Evolutionary conservation across 2,113 vertebrate genomes (phyloP), one percentile per base, ranked within the genome.

Genomic region (Psophia crepitans): DNA sequence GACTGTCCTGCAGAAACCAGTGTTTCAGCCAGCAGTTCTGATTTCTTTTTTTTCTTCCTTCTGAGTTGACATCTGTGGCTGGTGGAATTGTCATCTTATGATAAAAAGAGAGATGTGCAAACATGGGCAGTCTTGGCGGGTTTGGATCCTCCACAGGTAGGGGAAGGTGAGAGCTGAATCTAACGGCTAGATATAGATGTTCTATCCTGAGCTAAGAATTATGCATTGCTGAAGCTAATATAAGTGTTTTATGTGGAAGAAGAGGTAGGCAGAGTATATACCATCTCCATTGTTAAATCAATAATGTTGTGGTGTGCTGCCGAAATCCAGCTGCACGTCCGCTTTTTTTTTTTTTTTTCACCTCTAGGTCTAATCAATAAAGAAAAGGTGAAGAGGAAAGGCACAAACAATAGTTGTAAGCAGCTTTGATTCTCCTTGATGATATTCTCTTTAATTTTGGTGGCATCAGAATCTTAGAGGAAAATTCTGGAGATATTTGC

Each of bases 221-320:
- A 94, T 2, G 3, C 4, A 1, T 65, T 76, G 53, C 44, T 85
- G 74, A 93, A 84, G 71, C 30, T 95, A 89, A 94, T 84, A 5
- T 33, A 91, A 81, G 53, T 93, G 65, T 87, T 96, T 95, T 78
- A 92, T 89, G 84, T 82, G 53, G 56, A 75, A 89, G 87, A 96
- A 75, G 35, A 39, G 11, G 35, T 70, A 82, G 35, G 30, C 14
- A 51, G 77, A 60, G 15, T 39, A 14, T 53, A 49, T 48, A 53
- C 27, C 8, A 19, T 82, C 24, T 81, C 43, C 84, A 51, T 5
- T 89, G 51, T 64, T 93, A 87, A 89, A 94, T 89, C 89, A 94
- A 79, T 94, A 87, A 75, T 1, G 2, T 56, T 88, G 41, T 74
- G 60, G n/a, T 93, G 49, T 91, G 48, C 69, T 87, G 91, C 53